Conservation (phyloP, 2,113 vertebrate genomes). For the Camelus bactrianus region DNA sequence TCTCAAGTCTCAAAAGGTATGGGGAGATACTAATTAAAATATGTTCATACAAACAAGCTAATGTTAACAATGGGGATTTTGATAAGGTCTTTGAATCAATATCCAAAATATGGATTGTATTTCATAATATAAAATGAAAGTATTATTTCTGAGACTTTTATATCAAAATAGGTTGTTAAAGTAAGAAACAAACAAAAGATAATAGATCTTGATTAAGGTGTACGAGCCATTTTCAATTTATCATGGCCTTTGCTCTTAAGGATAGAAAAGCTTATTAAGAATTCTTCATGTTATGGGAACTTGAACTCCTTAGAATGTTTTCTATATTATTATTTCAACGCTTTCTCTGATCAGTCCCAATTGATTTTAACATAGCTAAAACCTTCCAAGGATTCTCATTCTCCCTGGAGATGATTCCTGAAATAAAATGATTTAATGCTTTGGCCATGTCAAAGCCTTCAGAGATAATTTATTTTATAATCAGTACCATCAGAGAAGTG, state of each 20-base stretch:
- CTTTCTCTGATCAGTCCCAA: slow-evolving; percentile 83
- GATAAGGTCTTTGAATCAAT: slow-evolving; percentile 8
- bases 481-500: slow-evolving; percentile 58
- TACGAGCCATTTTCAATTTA: slow-evolving; percentile 34
- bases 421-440: slow-evolving; percentile 83
- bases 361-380: slow-evolving; percentile 83
- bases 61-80: background rate
- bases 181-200: slow-evolving; percentile 28
- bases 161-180: slow-evolving; percentile 39
- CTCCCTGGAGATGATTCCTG: slow-evolving; percentile 66
- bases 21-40: background rate
- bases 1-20: background rate
- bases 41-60: background rate
- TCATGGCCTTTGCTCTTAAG: slow-evolving; percentile 60
- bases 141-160: background rate
- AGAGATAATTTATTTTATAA: slow-evolving; percentile 79
- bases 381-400: slow-evolving; percentile 72
- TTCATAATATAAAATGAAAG: background rate
- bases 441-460: slow-evolving; percentile 66
- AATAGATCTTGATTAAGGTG: slow-evolving; percentile 30
- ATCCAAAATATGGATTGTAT: background rate
- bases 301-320: slow-evolving; percentile 70
- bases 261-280: slow-evolving; percentile 58
- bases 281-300: slow-evolving; percentile 57
- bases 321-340: slow-evolving; percentile 63